Conservation (phyloP, 2,797 vertebrate genomes). For the Capromys pilorides region DNA sequence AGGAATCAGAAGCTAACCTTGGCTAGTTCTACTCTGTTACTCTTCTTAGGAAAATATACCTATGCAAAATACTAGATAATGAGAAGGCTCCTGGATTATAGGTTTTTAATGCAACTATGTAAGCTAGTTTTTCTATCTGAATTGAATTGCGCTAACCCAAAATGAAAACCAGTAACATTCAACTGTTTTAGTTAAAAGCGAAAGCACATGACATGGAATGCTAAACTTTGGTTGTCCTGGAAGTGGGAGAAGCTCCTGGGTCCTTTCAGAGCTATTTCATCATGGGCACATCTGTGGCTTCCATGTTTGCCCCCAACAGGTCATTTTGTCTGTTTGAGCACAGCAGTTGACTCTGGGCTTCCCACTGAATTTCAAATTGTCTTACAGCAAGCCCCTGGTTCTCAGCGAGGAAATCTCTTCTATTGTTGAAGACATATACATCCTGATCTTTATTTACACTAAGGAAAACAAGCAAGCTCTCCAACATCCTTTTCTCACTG, state of each 20-base stretch:
- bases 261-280: neutral
- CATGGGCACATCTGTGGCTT: neutral
- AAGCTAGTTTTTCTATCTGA: neutral
- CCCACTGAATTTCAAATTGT: neutral
- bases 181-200: neutral
- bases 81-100: neutral
- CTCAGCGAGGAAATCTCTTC: neutral
- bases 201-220: neutral
- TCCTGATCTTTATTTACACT: conserved; percentile 6
- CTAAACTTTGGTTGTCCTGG: neutral
- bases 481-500: conserved; percentile 18
- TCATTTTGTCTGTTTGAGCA: neutral
- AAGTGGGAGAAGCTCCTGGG: neutral
- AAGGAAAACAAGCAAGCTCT: neutral
- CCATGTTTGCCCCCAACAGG: neutral
- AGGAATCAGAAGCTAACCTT: neutral
- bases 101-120: neutral
- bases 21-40: neutral
- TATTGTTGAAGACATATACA: neutral
- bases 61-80: neutral
- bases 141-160: neutral
- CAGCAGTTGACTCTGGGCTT: neutral
- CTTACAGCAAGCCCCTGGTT: neutral
- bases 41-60: neutral
- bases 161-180: neutral